Conservation (phyloP, 2,113 vertebrate species). For the Phalacrocorax carbo region DNA sequence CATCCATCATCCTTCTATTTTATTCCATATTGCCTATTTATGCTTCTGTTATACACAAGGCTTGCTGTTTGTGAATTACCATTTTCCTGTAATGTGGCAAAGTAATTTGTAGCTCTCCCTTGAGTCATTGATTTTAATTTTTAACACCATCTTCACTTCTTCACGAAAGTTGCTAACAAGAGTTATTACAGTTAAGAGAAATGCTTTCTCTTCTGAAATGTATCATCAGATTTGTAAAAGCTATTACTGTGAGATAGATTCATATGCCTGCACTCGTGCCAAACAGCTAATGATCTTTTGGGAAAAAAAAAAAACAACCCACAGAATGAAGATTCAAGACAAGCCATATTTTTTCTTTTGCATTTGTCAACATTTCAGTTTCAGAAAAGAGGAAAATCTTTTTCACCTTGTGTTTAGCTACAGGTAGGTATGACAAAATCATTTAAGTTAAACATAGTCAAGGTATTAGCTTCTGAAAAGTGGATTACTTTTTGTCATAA, state of each 20-base stretch:
- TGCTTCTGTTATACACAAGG: not conserved
- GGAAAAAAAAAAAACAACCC: not conserved
- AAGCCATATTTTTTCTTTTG: not conserved
- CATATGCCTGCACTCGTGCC: not conserved
- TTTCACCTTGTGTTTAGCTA: not conserved
- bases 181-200: not conserved
- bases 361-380: not conserved
- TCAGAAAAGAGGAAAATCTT: not conserved
- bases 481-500: not conserved
- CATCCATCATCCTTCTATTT: not conserved
- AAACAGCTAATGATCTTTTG: not conserved
- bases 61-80: not conserved
- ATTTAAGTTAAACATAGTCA: not conserved
- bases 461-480: not conserved
- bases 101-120: not conserved
- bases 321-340: not conserved
- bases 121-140: not conserved
- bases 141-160: not conserved
- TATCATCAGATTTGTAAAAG: conserved; percentile 4
- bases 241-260: not conserved
- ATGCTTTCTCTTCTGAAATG: not conserved
- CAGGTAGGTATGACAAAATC: not conserved
- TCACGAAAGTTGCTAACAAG: not conserved
- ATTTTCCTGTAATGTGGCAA: not conserved
- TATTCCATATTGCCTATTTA: not conserved